Conservation (phyloP, 2,797 vertebrate genomes). For the Hemibagrus guttatus region DNA sequence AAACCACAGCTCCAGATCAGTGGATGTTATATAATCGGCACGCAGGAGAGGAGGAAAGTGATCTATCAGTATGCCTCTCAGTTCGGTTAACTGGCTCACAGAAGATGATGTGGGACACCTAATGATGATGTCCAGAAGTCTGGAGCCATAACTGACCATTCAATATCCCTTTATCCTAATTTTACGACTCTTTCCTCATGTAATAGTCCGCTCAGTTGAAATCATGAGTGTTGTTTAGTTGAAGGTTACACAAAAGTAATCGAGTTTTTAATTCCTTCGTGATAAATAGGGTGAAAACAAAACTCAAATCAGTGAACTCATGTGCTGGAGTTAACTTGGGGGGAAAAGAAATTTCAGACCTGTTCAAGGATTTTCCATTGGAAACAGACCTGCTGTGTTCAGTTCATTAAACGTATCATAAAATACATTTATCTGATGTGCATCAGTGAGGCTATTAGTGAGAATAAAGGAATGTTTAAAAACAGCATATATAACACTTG, state of each 20-base stretch:
- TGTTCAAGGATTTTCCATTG: background rate
- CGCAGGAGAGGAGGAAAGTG: background rate
- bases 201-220: background rate
- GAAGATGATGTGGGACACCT: slow-evolving; percentile 1
- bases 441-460: background rate
- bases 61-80: background rate
- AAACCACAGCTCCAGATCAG: background rate
- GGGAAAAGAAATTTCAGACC: background rate
- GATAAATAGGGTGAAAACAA: background rate
- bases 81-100: background rate
- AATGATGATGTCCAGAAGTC: background rate
- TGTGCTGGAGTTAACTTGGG: too few relatives aligned
- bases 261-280: background rate
- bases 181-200: background rate
- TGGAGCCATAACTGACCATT: background rate
- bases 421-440: background rate
- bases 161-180: background rate
- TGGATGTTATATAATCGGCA: background rate
- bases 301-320: too few relatives aligned
- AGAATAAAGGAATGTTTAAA: background rate
- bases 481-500: background rate
- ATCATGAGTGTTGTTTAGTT: background rate
- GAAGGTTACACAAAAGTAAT: background rate
- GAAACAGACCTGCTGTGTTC: background rate
- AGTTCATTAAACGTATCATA: background rate